Evolutionary conservation across 2,888 invertebrate genomes (phyloP), one percentile per base, ranked within the genome.

Genomic region (Leptothorax acervorum): DNA sequence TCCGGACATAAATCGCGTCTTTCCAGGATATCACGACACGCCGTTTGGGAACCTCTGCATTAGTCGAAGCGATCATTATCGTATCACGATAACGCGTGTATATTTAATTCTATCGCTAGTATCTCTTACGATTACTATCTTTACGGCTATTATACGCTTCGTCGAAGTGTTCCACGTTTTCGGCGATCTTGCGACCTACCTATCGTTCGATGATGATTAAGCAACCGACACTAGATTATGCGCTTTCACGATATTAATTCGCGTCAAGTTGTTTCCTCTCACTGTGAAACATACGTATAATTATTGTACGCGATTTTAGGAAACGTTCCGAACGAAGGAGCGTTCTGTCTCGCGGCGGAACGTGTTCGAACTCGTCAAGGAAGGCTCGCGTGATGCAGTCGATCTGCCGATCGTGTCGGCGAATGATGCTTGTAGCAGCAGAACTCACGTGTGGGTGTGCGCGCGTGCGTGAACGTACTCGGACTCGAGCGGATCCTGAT

Each of bases 71-170:
- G 62, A 85, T 82, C 71, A 62, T 71, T 83, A 75, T 74, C 70
- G 60, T 65, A 71, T 60, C 83, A 79, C 83, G 73, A 65, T 76
- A 88, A 74, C 66, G 28, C 53, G 35, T 51, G 18, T 70, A 55
- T 35, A 79, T 63, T 51, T 66, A 79, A 57, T 66, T 65, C 70
- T 70, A 70, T 53, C 81, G 48, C 68, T 82, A 71, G 23, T 51
- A 63, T 65, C 60, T 85, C 84, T 83, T 75, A 89, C 39, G 63
- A 85, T 75, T 81, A 85, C 65, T 83, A 85, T 73, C 70, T 66
- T 82, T 85, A 88, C 60, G 82, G 68, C 76, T 86, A 83, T 63
- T 63, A 75, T 45, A 73, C 48, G 70, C 74, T 76, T 76, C 42
- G 31, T 55, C 55, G n/a, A 68, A 78, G 55, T 42, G 51, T 11